Evolutionary conservation across 2,797 vertebrate genomes (phyloP).

Genomic region (Acanthornis magna): DNA sequence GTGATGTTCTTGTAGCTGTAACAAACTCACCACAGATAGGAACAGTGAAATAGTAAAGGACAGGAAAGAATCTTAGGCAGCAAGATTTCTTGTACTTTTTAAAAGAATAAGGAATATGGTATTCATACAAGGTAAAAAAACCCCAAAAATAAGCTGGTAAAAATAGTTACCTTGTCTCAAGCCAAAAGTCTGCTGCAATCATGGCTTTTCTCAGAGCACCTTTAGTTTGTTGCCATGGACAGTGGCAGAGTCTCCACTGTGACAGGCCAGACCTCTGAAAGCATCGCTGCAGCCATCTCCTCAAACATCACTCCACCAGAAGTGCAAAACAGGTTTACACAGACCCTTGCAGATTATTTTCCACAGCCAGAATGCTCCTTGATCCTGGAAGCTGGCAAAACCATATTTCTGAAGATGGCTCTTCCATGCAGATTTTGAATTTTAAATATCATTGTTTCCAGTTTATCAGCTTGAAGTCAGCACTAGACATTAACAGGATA

Average conservation of each 20-base stretch:
- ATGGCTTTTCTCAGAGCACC: not conserved
- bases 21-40: not conserved
- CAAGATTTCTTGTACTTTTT: not conserved
- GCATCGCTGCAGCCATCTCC: not conserved
- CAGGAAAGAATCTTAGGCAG: not conserved
- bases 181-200: not conserved
- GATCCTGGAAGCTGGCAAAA: not conserved
- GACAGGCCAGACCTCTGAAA: not conserved
- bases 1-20: not conserved
- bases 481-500: not conserved
- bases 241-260: not conserved
- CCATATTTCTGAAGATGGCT: not conserved
- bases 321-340: not conserved
- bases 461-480: not conserved
- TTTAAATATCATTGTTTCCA: not conserved
- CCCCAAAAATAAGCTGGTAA: not conserved
- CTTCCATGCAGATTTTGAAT: not conserved
- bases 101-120: not conserved
- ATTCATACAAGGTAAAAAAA: not conserved
- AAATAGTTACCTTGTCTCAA: not conserved
- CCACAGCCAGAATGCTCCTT: not conserved
- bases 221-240: not conserved
- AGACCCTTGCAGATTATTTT: not conserved
- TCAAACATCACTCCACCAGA: not conserved
- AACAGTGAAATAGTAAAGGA: not conserved